A percentile compares a stretch with the other conserved stretches of the same genome.
These are phyloP conservation scores for Keiferia lycopersicella DNA, from an alignment of 2,888 invertebrate genomes.

Conservation along the genomic window DNA sequence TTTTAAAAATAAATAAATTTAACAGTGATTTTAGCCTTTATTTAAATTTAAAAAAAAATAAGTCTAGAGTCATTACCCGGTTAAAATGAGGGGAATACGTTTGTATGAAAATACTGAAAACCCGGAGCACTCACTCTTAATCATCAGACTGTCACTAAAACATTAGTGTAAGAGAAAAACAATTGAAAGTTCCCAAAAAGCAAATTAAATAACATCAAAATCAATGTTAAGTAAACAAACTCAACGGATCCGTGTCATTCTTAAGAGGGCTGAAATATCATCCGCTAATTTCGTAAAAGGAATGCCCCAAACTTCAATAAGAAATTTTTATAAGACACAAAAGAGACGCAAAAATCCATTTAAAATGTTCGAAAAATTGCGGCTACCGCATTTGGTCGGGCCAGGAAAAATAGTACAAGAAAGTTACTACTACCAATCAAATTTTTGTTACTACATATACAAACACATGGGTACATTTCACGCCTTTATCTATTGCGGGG, in stretches of 20 bases:
- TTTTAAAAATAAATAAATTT: too few relatives aligned
- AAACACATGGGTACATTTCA: too few relatives aligned
- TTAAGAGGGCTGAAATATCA: constrained; percentile 20
- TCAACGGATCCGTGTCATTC: not conserved
- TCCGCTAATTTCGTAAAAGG: constrained; percentile 26
- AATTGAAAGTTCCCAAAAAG: not conserved
- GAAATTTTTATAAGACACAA: constrained; percentile 31
- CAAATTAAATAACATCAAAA: constrained; percentile 18
- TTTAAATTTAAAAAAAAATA: too few relatives aligned
- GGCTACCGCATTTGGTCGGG: not conserved
- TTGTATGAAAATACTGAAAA: too few relatives aligned
- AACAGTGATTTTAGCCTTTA: too few relatives aligned
- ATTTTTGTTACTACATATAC: too few relatives aligned
- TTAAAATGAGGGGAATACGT: too few relatives aligned
- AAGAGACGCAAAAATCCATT: constrained; percentile 32
- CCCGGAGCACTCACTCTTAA: not conserved
- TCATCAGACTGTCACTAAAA: not conserved
- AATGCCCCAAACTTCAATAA: constrained; percentile 26
- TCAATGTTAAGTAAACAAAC: constrained; percentile 28
- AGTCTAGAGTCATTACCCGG: too few relatives aligned
- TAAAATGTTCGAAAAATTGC: constrained; percentile 26
- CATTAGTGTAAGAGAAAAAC: not conserved
- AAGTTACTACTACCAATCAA: not conserved
- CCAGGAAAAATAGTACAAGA: constrained; percentile 9
- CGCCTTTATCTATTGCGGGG: too few relatives aligned